Evolutionary conservation across 2,888 invertebrate genomes (phyloP).

Genomic region (Parnassius glacialis): DNA sequence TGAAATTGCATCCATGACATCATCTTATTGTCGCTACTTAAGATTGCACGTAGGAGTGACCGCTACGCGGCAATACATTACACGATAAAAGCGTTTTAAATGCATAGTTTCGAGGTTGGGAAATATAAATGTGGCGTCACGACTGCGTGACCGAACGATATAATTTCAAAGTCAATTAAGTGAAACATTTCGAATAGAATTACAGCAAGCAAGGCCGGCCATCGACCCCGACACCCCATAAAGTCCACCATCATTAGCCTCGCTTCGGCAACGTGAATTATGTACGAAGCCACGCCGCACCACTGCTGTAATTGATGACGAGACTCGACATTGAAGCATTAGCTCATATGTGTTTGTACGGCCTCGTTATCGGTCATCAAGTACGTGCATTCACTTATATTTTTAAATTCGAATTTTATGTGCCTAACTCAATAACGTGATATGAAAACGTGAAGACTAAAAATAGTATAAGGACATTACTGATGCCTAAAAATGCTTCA

Average conservation of each 20-base stretch:
- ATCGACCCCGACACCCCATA: constrained; percentile 44
- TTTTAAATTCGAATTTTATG: constrained; percentile 61
- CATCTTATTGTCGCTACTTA: constrained; percentile 40
- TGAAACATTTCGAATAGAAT: constrained; percentile 49
- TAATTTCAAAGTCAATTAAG: constrained; percentile 63
- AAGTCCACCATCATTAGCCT: constrained; percentile 46
- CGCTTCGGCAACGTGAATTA: constrained; percentile 46
- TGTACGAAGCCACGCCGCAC: constrained; percentile 37
- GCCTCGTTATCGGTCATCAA: constrained; percentile 75
- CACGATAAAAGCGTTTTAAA: constrained; percentile 36
- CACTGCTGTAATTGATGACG: constrained; percentile 39
- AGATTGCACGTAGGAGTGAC: constrained; percentile 45
- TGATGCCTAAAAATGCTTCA: constrained; percentile 2
- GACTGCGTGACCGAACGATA: constrained; percentile 59
- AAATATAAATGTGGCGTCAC: constrained; percentile 25
- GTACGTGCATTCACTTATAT: constrained; percentile 55
- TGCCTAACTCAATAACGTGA: constrained; percentile 44
- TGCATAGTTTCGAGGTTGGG: constrained; percentile 12
- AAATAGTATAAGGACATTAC: constrained; percentile 4
- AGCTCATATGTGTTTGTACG: constrained; percentile 61
- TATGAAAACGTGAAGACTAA: constrained; percentile 29
- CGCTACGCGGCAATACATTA: neutral
- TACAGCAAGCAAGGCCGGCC: constrained; percentile 62
- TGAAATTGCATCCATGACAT: constrained; percentile 59
- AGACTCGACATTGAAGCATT: constrained; percentile 57